These are phyloP conservation scores for Nasonovia ribisnigri DNA, from an alignment of 2,888 invertebrate genomes.

Conservation along the genomic window DNA sequence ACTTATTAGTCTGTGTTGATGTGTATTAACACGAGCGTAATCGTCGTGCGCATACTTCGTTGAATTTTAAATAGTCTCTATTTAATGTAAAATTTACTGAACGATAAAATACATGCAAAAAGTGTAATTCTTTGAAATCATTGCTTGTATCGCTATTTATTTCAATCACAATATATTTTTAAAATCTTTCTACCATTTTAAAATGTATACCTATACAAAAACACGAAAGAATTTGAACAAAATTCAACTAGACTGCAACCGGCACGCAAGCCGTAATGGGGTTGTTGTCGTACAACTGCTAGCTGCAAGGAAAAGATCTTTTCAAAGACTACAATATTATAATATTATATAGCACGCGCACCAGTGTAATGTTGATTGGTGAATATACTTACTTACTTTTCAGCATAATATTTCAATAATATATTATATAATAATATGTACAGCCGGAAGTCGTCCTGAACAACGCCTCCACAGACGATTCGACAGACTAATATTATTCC, in stretches of 20 bases:
- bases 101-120: not conserved
- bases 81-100: not conserved
- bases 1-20: not conserved
- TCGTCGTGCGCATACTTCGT: not conserved
- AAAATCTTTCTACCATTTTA: not conserved
- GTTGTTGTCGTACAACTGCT: not conserved
- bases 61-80: not conserved
- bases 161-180: not conserved
- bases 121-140: not conserved
- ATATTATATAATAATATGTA: not conserved
- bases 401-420: not conserved
- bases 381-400: constrained; percentile 2
- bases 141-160: not conserved
- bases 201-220: not conserved
- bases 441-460: constrained; percentile 26
- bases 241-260: not conserved
- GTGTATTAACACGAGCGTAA: not conserved
- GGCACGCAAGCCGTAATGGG: not conserved
- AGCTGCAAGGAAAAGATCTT: not conserved
- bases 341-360: not conserved
- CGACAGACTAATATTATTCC: constrained; percentile 29
- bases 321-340: not conserved
- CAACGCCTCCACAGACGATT: not conserved
- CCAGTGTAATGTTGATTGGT: not conserved
- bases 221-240: not conserved